phyloP scores from a whole-genome alignment of 2,797 vertebrate species.

The Uromys caudimaculatus region DNA sequence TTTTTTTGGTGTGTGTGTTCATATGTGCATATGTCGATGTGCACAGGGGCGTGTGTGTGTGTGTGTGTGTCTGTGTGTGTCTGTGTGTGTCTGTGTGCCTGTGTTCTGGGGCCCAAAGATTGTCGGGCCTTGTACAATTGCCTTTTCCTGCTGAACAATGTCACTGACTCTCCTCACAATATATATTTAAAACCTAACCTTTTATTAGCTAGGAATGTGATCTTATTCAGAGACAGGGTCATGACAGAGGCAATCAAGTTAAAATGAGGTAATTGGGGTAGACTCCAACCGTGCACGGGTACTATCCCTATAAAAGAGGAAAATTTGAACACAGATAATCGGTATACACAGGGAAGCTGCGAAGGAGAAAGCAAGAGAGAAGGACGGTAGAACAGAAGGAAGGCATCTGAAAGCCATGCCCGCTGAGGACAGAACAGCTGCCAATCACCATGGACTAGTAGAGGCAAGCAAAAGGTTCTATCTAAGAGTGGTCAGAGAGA shows the following conservation, averaged over 20 bases:
- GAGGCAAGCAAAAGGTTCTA: neutral
- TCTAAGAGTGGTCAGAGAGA: neutral
- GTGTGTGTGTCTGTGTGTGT: neutral
- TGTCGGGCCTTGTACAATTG: neutral
- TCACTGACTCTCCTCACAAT: no score
- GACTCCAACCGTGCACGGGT: neutral
- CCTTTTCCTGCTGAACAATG: neutral
- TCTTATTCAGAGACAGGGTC: neutral
- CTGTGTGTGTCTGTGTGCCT: neutral
- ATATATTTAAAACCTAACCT: neutral
- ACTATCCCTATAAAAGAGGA: neutral
- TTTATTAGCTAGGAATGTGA: neutral
- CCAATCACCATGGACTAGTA: neutral
- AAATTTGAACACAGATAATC: neutral
- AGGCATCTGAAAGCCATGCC: neutral
- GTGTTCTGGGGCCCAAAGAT: neutral
- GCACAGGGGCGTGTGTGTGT: neutral
- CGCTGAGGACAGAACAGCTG: no score
- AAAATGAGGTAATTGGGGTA: neutral
- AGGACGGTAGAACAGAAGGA: neutral
- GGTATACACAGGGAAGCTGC: neutral
- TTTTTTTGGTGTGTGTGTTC: neutral
- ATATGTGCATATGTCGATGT: neutral
- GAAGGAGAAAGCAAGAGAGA: neutral
- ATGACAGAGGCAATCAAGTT: neutral